Evolutionary conservation across 2,888 invertebrate genomes (phyloP), one percentile per base, ranked within the genome.

Genomic region (Diaphora mendica): DNA sequence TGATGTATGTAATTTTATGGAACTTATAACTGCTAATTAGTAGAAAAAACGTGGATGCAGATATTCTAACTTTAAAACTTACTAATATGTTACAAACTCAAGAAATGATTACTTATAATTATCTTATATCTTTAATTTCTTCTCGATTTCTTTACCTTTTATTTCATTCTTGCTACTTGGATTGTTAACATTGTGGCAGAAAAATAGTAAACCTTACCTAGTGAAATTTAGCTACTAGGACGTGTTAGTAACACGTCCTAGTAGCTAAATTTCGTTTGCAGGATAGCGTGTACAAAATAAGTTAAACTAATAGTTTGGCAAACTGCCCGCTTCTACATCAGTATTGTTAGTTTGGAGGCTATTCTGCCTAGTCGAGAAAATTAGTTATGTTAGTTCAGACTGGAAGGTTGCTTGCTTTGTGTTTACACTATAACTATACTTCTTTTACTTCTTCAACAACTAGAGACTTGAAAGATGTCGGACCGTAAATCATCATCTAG

Each of bases 201-300:
- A 51, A 51, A 51, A 23, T 51, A n/a, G 7, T n/a, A 51, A 23
- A 1, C 2, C 8, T 51, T 23, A 51, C 23, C 5, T 48, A 17
- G 39, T 11, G 3, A 55, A 11, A n/a, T n/a, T n/a, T n/a, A n/a
- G n/a, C n/a, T n/a, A n/a, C n/a, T n/a, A n/a, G n/a, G n/a, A n/a
- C n/a, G n/a, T n/a, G n/a, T 13, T 1, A 13, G 9, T n/a, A 2
- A 23, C 11, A 55, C 2, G n/a, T 55, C n/a, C 23, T 55, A 55
- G 55, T n/a, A n/a, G n/a, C n/a, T 11, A 11, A 55, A n/a, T 55
- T 55, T 55, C 3, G 11, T 55, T n/a, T 55, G 55, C 9, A 5
- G 55, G 55, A 55, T n/a, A n/a, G n/a, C n/a, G n/a, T 55, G 55
- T n/a, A 55, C 55, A n/a, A 55, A 55, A n/a, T 55, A 55, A 55